Conservation (phyloP, 2,888 invertebrate genomes). For the Dendrolimus houi region DNA sequence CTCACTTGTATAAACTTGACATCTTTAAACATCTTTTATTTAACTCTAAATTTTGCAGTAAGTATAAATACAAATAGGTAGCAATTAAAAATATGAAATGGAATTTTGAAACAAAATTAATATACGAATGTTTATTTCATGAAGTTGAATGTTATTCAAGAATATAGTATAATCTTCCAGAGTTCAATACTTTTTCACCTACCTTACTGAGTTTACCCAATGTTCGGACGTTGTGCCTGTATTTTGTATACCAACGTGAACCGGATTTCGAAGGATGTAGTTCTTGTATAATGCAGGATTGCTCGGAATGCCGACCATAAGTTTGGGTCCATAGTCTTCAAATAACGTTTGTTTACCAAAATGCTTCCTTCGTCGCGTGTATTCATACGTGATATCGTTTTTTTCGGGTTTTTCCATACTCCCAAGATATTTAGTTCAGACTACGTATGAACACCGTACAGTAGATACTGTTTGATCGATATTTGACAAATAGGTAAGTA, state of each 20-base stretch:
- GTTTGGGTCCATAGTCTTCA: slow-evolving; percentile 79
- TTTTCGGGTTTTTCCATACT: slow-evolving; percentile 58
- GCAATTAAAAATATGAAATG: no score
- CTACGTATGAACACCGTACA: neutral
- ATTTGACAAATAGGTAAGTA: no score
- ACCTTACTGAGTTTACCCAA: slow-evolving; percentile 78
- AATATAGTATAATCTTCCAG: no score
- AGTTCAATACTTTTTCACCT: slow-evolving; percentile 9
- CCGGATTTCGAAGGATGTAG: slow-evolving; percentile 78
- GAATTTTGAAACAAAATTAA: no score
- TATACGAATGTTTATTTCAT: no score
- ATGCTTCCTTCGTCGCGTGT: slow-evolving; percentile 81
- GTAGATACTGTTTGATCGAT: slow-evolving; percentile 16
- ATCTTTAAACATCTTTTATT: no score
- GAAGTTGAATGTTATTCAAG: no score
- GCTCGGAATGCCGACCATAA: slow-evolving; percentile 79
- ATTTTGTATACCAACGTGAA: slow-evolving; percentile 78
- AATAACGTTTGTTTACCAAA: slow-evolving; percentile 85
- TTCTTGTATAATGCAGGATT: slow-evolving; percentile 73
- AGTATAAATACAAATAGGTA: no score
- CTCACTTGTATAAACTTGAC: no score
- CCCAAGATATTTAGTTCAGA: neutral
- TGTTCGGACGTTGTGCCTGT: slow-evolving; percentile 78
- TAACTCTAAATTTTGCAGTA: no score
- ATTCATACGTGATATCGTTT: slow-evolving; percentile 62